These are phyloP conservation scores for Rhogogaster chlorosoma DNA, from an alignment of 2,888 invertebrate species.

Conservation along the genomic window DNA sequence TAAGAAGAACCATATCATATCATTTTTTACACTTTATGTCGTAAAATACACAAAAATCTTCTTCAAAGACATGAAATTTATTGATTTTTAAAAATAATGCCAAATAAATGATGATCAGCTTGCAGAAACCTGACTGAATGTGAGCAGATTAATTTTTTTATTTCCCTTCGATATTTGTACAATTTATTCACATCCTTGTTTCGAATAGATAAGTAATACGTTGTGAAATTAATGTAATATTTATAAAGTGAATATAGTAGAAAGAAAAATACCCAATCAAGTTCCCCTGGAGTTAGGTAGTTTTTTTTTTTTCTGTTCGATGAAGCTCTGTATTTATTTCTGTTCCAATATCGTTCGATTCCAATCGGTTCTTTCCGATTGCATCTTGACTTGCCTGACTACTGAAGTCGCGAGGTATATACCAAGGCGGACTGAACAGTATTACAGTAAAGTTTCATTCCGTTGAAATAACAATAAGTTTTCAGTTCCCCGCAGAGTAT, in stretches of 20 bases:
- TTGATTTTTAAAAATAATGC: background rate
- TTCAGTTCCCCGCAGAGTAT: background rate
- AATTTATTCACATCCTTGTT: no score
- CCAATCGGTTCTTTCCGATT: background rate
- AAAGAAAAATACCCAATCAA: background rate
- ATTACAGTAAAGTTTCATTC: conserved; percentile 28
- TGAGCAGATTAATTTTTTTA: no score
- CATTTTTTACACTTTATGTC: background rate
- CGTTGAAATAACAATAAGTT: conserved; percentile 31
- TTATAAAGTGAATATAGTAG: background rate
- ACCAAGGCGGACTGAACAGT: background rate
- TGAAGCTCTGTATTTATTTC: background rate
- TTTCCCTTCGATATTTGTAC: no score
- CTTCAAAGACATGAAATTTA: background rate
- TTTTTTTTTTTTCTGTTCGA: background rate
- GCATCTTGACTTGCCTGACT: background rate
- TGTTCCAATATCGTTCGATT: background rate
- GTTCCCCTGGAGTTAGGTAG: background rate
- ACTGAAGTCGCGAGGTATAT: background rate
- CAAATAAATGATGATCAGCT: background rate
- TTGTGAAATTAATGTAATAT: background rate
- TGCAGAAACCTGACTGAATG: background rate
- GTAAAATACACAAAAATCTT: background rate
- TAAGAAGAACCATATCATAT: background rate
- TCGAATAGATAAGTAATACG: no score